Evolutionary conservation across 2,113 vertebrate species (phyloP), one percentile per base, ranked within the genome.

Genomic region (Microcebus ravelobensis): DNA sequence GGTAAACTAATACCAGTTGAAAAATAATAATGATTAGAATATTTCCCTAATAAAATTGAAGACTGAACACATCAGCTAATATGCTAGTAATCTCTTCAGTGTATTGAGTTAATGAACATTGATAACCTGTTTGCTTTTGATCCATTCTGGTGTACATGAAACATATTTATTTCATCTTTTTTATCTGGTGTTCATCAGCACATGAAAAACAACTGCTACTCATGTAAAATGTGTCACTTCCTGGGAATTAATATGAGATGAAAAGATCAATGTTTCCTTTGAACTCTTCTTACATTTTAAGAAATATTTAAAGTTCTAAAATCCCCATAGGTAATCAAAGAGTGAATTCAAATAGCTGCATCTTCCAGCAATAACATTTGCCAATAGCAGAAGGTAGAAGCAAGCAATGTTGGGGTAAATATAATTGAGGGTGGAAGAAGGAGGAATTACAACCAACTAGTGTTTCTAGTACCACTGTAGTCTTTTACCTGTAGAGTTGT

Each of bases 111-210:
- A 65, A 20, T 74, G n/a, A 11, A 74, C 6, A 68, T 83, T 85
- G 4, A 2, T 45, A 65, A 52, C 11, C 23, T 94, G 50, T 93
- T 97, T 94, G 65, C 91, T 98, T 92, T 0, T 0, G 74, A 50
- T 27, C 36, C 61, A 59, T 94, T 94, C 5, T 91, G 23, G 79
- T 94, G 86, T 42, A 94, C 90, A 94, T 95, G 91, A 94, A 95
- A 96, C 25, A 82, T 27, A 81, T 93, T 92, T 79, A 95, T 61
- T 96, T 90, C 13, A 27, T 79, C 50, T 96, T 90, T 61, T 90
- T 96, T 85, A 91, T 27, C 29, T 79, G 27, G 21, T 85, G 57
- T 17, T 88, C 96, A 95, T 65, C 3, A 91, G 29, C 2, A 31
- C 50, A 97, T 93, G 25, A n/a, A 45, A 79, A 97, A 95, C 21